These are phyloP conservation scores for Stichodactyla mertensii DNA, from an alignment of 64 coral and sea anemone genomes.

Conservation along the genomic window DNA sequence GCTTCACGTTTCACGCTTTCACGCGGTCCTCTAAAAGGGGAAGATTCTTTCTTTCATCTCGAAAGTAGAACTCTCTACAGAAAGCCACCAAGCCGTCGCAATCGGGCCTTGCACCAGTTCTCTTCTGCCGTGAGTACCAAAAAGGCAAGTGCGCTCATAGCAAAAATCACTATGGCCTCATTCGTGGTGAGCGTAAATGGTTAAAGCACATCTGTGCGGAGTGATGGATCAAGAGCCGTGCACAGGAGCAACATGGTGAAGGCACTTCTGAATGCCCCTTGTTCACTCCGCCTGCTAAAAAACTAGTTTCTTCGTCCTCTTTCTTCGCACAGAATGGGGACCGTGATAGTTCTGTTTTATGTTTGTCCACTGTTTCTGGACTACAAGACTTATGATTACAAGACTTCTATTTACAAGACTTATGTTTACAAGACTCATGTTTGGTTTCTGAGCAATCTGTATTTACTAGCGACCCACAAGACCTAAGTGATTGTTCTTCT, in stretches of 20 bases:
- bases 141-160: constrained; percentile 1
- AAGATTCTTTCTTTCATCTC: constrained; percentile 13
- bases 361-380: too few relatives aligned
- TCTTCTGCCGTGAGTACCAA: constrained; percentile 28
- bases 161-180: constrained; percentile 13
- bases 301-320: too few relatives aligned
- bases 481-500: too few relatives aligned
- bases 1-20: not conserved
- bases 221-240: not conserved
- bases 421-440: not conserved
- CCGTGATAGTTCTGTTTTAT: too few relatives aligned
- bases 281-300: not conserved
- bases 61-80: constrained; percentile 11
- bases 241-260: not conserved
- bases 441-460: not conserved
- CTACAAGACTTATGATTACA: not conserved
- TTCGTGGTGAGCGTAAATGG: constrained; percentile 13
- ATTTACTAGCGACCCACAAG: not conserved
- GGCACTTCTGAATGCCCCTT: constrained; percentile 5
- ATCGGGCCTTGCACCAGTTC: not conserved
- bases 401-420: too few relatives aligned
- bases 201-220: constrained; percentile 19
- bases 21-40: not conserved
- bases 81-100: too few relatives aligned
- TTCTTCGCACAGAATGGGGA: too few relatives aligned